These are phyloP conservation scores for Corydoras maculifer DNA, from an alignment of 2,113 vertebrate species.

Conservation along the genomic window DNA sequence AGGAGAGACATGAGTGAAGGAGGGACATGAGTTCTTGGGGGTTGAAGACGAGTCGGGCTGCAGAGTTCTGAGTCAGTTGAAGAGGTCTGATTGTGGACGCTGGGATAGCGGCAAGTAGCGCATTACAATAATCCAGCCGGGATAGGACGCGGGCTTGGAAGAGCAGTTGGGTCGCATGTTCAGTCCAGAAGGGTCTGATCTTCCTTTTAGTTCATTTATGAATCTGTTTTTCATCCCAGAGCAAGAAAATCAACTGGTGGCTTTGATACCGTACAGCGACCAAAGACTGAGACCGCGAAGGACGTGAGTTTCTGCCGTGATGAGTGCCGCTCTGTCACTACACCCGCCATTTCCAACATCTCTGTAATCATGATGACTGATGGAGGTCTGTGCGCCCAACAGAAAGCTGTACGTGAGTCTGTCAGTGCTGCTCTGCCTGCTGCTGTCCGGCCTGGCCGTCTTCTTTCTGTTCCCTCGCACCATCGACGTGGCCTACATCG, in stretches of 20 bases:
- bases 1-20: too few species aligned
- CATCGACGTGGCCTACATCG: conserved; percentile 85
- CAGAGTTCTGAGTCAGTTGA: too few species aligned
- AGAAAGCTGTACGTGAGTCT: conserved; percentile 94
- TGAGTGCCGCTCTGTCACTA: too few species aligned
- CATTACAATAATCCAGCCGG: too few species aligned
- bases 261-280: conserved; percentile 90
- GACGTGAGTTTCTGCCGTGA: conserved; percentile 64
- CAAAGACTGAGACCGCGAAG: conserved; percentile 76
- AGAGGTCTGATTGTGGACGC: too few species aligned
- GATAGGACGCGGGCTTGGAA: too few species aligned
- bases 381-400: conserved; percentile 4
- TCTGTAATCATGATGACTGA: background rate
- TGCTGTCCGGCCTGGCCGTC: conserved; percentile 85
- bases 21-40: too few species aligned
- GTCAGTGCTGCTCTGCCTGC: conserved; percentile 84
- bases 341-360: too few species aligned
- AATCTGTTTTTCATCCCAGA: conserved; percentile 59
- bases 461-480: conserved; percentile 96
- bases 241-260: conserved; percentile 96
- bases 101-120: too few species aligned
- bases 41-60: too few species aligned
- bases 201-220: background rate
- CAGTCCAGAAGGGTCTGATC: too few species aligned
- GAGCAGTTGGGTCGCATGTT: too few species aligned